These are phyloP conservation scores for Drosophila murphyi DNA, from an alignment of 1,140 invertebrate species.

Conservation along the genomic window DNA sequence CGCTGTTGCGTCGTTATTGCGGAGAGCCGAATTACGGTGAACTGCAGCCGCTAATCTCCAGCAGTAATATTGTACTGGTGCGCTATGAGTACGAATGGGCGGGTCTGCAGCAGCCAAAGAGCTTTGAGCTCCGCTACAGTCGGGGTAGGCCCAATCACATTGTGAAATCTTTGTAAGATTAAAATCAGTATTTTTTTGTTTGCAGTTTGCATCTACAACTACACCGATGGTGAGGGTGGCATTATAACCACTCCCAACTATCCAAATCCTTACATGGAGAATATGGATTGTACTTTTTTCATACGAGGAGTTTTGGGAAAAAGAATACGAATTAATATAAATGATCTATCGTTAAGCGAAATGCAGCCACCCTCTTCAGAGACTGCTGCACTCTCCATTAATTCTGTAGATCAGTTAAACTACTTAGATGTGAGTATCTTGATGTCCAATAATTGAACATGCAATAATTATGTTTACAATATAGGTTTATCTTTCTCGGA, in stretches of 20 bases:
- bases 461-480: conserved; percentile 77
- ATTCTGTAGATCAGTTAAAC: conserved; percentile 6
- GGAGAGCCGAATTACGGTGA: conserved; percentile 87
- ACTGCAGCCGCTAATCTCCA: conserved; percentile 86
- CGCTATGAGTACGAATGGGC: conserved; percentile 86
- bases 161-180: neutral
- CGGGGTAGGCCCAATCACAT: conserved; percentile 36
- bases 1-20: conserved; percentile 86
- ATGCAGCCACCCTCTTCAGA: neutral
- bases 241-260: conserved; percentile 91
- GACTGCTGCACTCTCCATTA: neutral
- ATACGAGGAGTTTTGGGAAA: conserved; percentile 88
- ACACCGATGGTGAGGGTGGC: conserved; percentile 85
- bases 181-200: neutral
- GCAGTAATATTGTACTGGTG: conserved; percentile 88
- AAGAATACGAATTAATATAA: conserved; percentile 88
- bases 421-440: conserved; percentile 55
- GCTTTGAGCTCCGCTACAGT: conserved; percentile 57
- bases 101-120: neutral
- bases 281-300: conserved; percentile 90
- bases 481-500: conserved; percentile 54
- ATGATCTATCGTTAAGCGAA: conserved; percentile 90
- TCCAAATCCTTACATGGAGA: conserved; percentile 89
- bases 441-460: conserved; percentile 46
- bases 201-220: conserved; percentile 89